Evolutionary conservation across 2,113 vertebrate genomes (phyloP).

Genomic region (Erpornis zantholeuca): DNA sequence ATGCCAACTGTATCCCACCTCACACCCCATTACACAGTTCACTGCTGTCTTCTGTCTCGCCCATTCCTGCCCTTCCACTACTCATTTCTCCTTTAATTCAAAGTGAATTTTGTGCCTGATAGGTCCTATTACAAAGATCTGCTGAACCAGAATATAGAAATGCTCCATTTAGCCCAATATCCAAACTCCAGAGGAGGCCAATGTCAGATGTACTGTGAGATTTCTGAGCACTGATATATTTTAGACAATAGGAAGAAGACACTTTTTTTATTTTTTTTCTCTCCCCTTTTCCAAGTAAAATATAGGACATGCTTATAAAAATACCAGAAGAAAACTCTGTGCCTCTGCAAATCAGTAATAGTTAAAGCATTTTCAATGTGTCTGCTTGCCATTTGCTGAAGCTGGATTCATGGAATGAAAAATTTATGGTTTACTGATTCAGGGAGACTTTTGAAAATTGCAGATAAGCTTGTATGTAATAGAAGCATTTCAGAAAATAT

Average conservation of each 20-base stretch:
- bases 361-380: neutral
- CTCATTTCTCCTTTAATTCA: constrained; percentile 19
- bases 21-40: constrained; percentile 9
- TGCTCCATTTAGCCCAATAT: neutral
- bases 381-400: neutral
- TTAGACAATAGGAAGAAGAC: neutral
- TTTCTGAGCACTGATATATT: neutral
- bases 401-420: neutral
- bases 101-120: neutral
- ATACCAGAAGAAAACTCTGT: neutral
- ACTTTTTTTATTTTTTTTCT: too few species aligned
- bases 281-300: neutral
- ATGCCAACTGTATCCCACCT: neutral
- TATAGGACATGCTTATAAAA: neutral
- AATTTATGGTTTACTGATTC: neutral
- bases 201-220: neutral
- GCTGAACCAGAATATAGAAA: constrained; percentile 10
- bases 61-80: neutral
- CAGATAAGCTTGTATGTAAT: neutral
- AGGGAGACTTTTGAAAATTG: neutral
- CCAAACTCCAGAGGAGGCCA: neutral
- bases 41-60: neutral
- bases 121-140: neutral
- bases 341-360: neutral
- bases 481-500: neutral